Conservation (phyloP, 2,888 invertebrate genomes). For the Patella ulyssiponensis region DNA sequence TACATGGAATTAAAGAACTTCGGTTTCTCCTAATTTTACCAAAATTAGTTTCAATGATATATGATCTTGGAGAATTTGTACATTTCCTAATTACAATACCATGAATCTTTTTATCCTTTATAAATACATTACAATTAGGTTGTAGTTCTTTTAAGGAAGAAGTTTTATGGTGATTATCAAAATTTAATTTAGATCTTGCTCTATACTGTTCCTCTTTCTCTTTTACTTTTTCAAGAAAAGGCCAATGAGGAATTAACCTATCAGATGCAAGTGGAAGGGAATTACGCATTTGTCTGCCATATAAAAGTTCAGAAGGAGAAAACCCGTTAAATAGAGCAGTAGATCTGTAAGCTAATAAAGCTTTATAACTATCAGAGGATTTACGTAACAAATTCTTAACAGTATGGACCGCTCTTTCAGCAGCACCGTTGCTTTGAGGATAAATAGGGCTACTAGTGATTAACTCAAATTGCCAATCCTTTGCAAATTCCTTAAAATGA, state of each 20-base stretch:
- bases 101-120: slow-evolving; percentile 7
- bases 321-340: slow-evolving; percentile 15
- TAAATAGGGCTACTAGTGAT: slow-evolving; percentile 35
- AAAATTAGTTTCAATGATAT: too few relatives aligned
- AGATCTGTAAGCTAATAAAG: slow-evolving; percentile 18
- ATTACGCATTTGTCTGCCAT: slow-evolving; percentile 16
- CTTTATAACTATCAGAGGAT: slow-evolving; percentile 14
- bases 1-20: too few relatives aligned
- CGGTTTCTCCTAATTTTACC: too few relatives aligned
- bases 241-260: neutral
- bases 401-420: slow-evolving; percentile 32
- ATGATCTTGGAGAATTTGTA: too few relatives aligned
- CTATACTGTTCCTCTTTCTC: neutral
- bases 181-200: neutral
- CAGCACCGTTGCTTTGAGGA: slow-evolving; percentile 35
- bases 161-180: neutral
- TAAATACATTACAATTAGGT: neutral
- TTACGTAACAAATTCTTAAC: neutral
- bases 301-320: slow-evolving; percentile 18
- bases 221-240: neutral
- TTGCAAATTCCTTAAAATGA: slow-evolving; percentile 33
- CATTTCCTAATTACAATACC: neutral
- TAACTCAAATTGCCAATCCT: slow-evolving; percentile 34
- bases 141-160: neutral
- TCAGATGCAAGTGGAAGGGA: too few relatives aligned